Conservation (phyloP, 2,888 invertebrate species). For the Bugulina stolonifera region DNA sequence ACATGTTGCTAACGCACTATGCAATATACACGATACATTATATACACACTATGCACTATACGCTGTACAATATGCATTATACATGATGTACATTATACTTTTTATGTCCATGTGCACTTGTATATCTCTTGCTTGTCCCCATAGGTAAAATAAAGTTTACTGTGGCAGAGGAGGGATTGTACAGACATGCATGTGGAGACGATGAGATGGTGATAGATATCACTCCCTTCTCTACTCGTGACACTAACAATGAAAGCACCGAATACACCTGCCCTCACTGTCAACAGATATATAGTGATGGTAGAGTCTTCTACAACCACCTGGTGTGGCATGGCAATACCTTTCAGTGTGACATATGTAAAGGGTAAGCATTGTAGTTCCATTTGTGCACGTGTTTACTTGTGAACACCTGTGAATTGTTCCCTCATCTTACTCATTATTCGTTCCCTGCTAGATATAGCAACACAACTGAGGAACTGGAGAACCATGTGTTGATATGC, state of each 20-base stretch:
- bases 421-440: too few species aligned
- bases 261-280: background rate
- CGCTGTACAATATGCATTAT: too few species aligned
- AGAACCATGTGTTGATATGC: background rate
- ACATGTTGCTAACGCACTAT: too few species aligned
- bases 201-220: background rate
- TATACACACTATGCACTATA: too few species aligned
- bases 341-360: slow-evolving; percentile 33
- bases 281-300: slow-evolving; percentile 24
- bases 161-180: background rate
- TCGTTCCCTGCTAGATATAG: background rate
- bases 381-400: too few species aligned
- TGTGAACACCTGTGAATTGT: too few species aligned
- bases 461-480: background rate
- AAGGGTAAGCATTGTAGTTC: background rate
- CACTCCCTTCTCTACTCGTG: background rate
- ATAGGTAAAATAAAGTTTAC: background rate
- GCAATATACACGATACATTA: too few species aligned
- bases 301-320: slow-evolving; percentile 31
- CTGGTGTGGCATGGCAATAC: slow-evolving; percentile 31
- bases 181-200: background rate
- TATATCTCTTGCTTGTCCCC: too few species aligned
- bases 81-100: too few species aligned
- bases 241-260: background rate
- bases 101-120: too few species aligned